Evolutionary conservation across 35 echinoderm and acorn worm species (phyloP), one percentile per base, ranked within the genome.

Genomic region (Heliocidaris tuberculata): DNA sequence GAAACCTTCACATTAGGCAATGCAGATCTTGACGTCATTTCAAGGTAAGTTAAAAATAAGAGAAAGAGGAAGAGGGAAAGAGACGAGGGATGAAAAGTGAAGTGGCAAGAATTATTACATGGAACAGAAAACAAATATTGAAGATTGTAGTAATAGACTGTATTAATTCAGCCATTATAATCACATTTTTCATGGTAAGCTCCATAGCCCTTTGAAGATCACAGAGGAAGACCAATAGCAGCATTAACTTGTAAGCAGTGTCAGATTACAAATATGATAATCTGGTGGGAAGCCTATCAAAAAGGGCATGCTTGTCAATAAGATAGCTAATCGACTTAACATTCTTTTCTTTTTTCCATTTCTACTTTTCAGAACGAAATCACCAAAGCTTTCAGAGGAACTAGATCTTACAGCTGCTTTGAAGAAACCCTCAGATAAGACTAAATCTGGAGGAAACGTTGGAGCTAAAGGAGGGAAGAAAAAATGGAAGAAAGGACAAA

Each of bases 331-430:
- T n/a, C n/a, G n/a, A n/a, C n/a, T n/a, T n/a, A n/a, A n/a, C n/a
- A n/a, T n/a, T n/a, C n/a, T n/a, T n/a, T n/a, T 56, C 52, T 56
- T 56, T 56, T 56, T 56, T 56, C 0, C 0, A 13, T 56, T 56
- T 56, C 52, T 35, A 24, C 89, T 21, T 91, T 32, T 24, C 11
- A 93, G 91, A n/a, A 94, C 71, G 32, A 94, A 90, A 92, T 52
- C 85, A 85, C 10, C 31, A 42, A 86, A 94, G 16, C 30, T 35
- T 49, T 90, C 95, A 10, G 96, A 49, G 54, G 96, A 95, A 21
- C 86, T 97, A 19, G 95, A 97, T 48, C 94, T 97, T 48, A 96
- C 96, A 48, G 49, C 95, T 47, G 96, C 95, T 7, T 94, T 97
- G 60, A 97, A 96, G 49, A 95, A 94, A 15, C 60, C 96, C 5